Evolutionary conservation across 2,797 vertebrate genomes (phyloP), one percentile per base, ranked within the genome.

Genomic region (Avahi laniger): DNA sequence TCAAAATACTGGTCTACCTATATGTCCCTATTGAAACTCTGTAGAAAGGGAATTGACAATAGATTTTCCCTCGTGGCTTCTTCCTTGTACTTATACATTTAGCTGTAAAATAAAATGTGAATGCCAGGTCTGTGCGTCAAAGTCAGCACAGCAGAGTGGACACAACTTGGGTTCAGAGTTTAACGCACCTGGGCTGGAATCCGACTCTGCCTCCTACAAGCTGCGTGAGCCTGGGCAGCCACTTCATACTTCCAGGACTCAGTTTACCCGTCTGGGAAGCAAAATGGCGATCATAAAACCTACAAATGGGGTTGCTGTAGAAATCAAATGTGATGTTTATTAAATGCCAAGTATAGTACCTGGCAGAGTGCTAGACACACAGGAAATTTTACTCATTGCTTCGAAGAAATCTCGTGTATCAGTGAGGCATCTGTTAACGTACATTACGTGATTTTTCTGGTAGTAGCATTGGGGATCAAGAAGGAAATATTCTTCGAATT

Each of bases 251-350:
- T 85, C 69, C 81, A 72, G 35, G 54, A 48, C 54, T 79, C 84
- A 69, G 35, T 76, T 89, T 90, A 88, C 35, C 48, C 81, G 78
- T 38, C 78, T 79, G 9, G 30, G 52, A 75, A 93, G 48, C 90
- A 93, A 78, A 41, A 52, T n/a, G 50, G 33, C 30, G 24, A 69
- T 63, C 75, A 43, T 50, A 48, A 81, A 72, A 54, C 38, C n/a
- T 38, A 57, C 4, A 38, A n/a, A 50, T 61, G 43, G 20, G 4
- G 46, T 52, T 35, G 17, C 17, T 50, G 5, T 61, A 67, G 79
- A 48, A 76, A 83, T 65, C 89, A 95, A 85, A 92, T 35, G 7
- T 69, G n/a, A 14, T 94, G 26, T n/a, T 89, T 90, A 59, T 81
- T 54, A 70, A 83, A 85, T 70, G 70, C 33, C 24, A 89, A n/a